A percentile compares a stretch with the other conserved stretches of the same genome.
phyloP scores from a whole-genome alignment of 2,888 invertebrate species.

The Thalpophila matura region DNA sequence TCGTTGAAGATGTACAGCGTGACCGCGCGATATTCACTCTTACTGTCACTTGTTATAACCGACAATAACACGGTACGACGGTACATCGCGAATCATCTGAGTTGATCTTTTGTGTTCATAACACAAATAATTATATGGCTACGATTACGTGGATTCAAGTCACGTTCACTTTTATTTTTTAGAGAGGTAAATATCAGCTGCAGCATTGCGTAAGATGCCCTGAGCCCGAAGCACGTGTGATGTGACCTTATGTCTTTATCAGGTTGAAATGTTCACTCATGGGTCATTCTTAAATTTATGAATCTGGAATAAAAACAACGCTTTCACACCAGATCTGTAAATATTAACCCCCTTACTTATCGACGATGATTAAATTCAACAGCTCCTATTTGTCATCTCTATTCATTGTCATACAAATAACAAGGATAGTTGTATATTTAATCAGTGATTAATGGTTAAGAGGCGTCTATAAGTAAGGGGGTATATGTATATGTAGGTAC shows the following conservation, averaged over 20 bases:
- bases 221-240: constrained; percentile 60
- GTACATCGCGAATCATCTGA: constrained; percentile 67
- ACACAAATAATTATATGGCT: constrained; percentile 71
- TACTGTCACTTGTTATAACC: constrained; percentile 58
- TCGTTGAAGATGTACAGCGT: constrained; percentile 23
- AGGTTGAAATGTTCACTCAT: constrained; percentile 1
- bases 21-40: constrained; percentile 63
- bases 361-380: too few species aligned
- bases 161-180: constrained; percentile 88
- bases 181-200: constrained; percentile 79
- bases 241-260: constrained; percentile 64
- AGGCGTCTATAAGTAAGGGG: too few species aligned
- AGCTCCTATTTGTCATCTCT: too few species aligned
- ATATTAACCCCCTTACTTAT: too few species aligned
- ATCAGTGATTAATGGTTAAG: too few species aligned
- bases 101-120: constrained; percentile 72
- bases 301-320: neutral
- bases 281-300: neutral
- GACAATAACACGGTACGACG: constrained; percentile 47
- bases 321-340: neutral
- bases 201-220: constrained; percentile 69
- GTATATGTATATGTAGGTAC: too few species aligned
- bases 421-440: too few species aligned
- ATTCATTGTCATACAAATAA: too few species aligned
- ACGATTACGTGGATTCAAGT: constrained; percentile 77